Conservation (phyloP, 2,888 invertebrate species). For the Mesorhabditis spiculigera region DNA sequence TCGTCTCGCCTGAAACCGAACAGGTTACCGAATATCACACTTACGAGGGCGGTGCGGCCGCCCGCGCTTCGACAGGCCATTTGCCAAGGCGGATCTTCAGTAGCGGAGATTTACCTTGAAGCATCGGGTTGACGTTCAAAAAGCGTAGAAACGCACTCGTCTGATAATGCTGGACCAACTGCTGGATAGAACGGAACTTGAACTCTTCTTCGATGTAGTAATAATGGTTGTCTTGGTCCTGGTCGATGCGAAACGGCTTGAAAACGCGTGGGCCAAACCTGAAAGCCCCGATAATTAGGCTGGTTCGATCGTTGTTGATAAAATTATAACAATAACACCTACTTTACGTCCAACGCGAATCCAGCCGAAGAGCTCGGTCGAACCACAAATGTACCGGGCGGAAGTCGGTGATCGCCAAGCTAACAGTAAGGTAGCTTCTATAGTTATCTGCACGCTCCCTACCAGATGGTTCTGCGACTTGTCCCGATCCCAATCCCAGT, state of each 20-base stretch:
- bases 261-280: background rate
- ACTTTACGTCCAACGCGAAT: slow-evolving; percentile 1
- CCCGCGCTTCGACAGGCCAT: background rate
- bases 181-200: background rate
- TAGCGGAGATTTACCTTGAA: background rate
- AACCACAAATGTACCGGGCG: background rate
- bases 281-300: background rate
- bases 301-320: slow-evolving; percentile 3
- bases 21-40: background rate
- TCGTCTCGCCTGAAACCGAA: background rate
- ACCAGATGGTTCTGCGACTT: background rate
- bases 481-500: background rate
- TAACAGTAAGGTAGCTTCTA: background rate
- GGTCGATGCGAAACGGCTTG: background rate
- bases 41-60: background rate
- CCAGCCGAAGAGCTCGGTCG: background rate
- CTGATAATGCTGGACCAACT: slow-evolving; percentile 3
- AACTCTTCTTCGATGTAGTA: background rate
- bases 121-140: background rate
- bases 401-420: background rate
- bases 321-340: background rate
- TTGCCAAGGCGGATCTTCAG: background rate
- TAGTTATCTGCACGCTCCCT: background rate
- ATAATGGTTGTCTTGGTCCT: background rate
- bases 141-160: background rate